These are phyloP conservation scores for Bergia sp. DNA, from an alignment of 92 coral and sea anemone genomes.

Conservation along the genomic window DNA sequence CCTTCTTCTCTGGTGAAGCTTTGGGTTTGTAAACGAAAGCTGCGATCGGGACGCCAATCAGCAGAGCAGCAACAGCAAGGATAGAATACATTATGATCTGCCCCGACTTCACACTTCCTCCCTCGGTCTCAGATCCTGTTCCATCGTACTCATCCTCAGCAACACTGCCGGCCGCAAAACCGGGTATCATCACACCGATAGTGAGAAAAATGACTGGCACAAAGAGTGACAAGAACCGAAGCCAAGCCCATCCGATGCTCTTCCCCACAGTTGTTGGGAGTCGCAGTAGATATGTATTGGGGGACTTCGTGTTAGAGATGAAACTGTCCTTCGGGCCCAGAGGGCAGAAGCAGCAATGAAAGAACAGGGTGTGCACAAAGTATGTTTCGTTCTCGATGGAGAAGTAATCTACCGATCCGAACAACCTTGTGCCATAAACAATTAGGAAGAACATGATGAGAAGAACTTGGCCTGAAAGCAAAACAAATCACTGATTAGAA, in stretches of 20 bases:
- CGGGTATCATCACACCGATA: background rate
- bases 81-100: background rate
- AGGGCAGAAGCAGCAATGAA: constrained; percentile 29
- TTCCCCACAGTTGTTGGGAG: constrained; percentile 17
- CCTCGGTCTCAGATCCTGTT: too few species aligned
- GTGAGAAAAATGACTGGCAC: background rate
- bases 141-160: too few species aligned
- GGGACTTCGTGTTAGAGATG: constrained; percentile 2
- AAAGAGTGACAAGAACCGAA: constrained; percentile 10
- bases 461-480: background rate
- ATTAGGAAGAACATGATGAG: background rate
- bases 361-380: constrained; percentile 25
- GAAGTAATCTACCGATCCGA: constrained; percentile 23
- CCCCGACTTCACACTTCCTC: too few species aligned
- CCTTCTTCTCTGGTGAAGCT: constrained; percentile 30
- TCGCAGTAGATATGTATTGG: constrained; percentile 10
- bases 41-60: background rate
- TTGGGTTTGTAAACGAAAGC: constrained; percentile 20
- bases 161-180: too few species aligned
- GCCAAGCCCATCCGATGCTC: constrained; percentile 20
- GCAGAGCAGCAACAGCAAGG: background rate
- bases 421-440: background rate
- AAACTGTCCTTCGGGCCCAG: constrained; percentile 28
- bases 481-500: background rate
- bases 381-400: constrained; percentile 21